Percentiles rank a stretch among this genome's conserved stretches.
Conservation (phyloP, 2,797 vertebrate genomes). For the Syndactyla subalaris region DNA sequence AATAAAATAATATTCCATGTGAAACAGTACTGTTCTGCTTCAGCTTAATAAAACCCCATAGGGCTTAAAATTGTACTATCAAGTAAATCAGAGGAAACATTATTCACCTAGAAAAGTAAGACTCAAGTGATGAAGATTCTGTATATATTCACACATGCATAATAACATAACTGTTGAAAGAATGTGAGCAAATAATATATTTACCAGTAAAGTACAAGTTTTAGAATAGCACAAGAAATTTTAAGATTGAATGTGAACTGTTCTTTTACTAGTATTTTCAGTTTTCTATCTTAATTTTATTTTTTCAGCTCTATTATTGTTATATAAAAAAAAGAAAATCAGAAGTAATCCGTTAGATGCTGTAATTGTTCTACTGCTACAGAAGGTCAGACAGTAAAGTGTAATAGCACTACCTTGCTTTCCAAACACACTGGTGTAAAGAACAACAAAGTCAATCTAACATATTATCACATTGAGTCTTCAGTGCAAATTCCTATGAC, state of each 20-base stretch:
- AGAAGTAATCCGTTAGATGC: background rate
- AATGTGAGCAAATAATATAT: background rate
- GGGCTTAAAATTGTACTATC: background rate
- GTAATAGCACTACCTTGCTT: accelerated
- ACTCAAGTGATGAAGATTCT: background rate
- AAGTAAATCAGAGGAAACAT: background rate
- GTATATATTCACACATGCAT: background rate
- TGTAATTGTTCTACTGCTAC: background rate
- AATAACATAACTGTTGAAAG: background rate
- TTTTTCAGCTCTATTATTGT: background rate
- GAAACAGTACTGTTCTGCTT: background rate
- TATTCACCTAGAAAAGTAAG: background rate
- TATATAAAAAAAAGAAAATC: background rate
- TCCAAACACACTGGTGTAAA: background rate
- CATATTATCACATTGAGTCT: background rate
- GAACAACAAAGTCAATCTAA: background rate
- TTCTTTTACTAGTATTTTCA: background rate
- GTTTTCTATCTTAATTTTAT: background rate
- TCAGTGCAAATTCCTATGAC: background rate
- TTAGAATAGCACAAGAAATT: background rate
- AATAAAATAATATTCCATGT: background rate
- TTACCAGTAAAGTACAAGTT: background rate
- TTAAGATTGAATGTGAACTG: background rate
- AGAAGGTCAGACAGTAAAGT: background rate
- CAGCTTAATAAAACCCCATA: background rate